These are phyloP conservation scores for Lophura nycthemera DNA, from an alignment of 2,113 vertebrate species.

Conservation along the genomic window DNA sequence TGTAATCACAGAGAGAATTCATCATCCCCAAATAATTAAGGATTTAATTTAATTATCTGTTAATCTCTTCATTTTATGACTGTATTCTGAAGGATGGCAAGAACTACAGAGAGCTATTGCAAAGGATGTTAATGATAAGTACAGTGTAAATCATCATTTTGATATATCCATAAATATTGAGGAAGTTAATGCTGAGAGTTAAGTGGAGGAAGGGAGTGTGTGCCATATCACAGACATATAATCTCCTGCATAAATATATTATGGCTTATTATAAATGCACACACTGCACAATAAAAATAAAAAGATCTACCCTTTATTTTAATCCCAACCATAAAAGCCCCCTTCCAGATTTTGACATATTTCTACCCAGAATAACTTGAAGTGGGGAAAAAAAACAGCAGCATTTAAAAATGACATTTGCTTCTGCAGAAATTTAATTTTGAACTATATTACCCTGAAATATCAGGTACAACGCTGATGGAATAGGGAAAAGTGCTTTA, in stretches of 20 bases:
- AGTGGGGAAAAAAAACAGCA: background rate
- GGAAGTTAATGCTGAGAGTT: slow-evolving; percentile 31
- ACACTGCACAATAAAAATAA: background rate
- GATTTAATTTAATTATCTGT: slow-evolving; percentile 57
- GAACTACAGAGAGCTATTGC: slow-evolving; percentile 13
- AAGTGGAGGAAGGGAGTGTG: slow-evolving; percentile 5
- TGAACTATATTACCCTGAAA: slow-evolving; percentile 25
- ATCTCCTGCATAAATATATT: slow-evolving; percentile 45
- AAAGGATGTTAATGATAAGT: slow-evolving; percentile 45
- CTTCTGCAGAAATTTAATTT: slow-evolving; percentile 37
- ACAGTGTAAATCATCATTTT: slow-evolving; percentile 30
- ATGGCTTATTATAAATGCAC: slow-evolving; percentile 41
- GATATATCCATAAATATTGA: background rate
- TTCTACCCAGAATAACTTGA: background rate
- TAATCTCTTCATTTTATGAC: slow-evolving; percentile 44
- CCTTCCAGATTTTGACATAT: background rate
- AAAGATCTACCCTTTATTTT: background rate
- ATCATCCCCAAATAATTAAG: slow-evolving; percentile 72
- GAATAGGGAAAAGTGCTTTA: slow-evolving; percentile 7
- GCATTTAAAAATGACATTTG: slow-evolving; percentile 31
- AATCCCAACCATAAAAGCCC: background rate
- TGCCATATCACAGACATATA: background rate
- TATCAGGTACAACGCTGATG: background rate
- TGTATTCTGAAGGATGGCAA: slow-evolving; percentile 43
- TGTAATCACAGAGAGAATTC: slow-evolving; percentile 51